Conservation (phyloP, 92 coral and sea anemone species). For the Nematostella vectensis region DNA sequence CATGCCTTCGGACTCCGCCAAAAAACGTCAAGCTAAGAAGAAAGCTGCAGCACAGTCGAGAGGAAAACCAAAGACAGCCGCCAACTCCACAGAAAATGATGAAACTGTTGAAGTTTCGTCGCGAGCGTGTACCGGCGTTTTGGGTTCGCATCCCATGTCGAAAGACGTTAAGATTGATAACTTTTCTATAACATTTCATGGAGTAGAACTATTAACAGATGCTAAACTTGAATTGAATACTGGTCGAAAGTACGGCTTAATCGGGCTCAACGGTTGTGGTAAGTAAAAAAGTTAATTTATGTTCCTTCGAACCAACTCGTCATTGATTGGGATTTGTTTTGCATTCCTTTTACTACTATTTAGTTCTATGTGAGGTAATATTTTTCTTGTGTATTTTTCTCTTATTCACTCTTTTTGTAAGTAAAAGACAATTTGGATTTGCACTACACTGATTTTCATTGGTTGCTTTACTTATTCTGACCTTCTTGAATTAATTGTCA, state of each 20-base stretch:
- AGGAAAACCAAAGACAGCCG: conserved; percentile 80
- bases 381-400: no score
- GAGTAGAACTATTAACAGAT: conserved; percentile 88
- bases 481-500: no score
- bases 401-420: no score
- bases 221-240: conserved; percentile 87
- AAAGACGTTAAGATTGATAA: conserved; percentile 87
- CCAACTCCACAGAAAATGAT: conserved; percentile 39
- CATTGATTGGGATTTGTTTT: no score
- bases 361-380: no score
- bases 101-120: conserved; percentile 52
- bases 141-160: conserved; percentile 91
- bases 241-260: conserved; percentile 93
- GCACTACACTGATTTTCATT: no score
- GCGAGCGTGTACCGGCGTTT: conserved; percentile 99
- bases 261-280: conserved; percentile 98
- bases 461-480: no score
- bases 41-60: conserved; percentile 94
- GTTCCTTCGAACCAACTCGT: no score
- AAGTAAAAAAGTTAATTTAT: no score
- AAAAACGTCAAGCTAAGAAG: conserved; percentile 98
- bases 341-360: no score
- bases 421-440: no score
- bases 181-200: conserved; percentile 96
- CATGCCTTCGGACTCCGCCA: conserved; percentile 99